Evolutionary conservation across 2,888 invertebrate species (phyloP), one percentile per base, ranked within the genome.

Genomic region (Glaucopsyche alexis): DNA sequence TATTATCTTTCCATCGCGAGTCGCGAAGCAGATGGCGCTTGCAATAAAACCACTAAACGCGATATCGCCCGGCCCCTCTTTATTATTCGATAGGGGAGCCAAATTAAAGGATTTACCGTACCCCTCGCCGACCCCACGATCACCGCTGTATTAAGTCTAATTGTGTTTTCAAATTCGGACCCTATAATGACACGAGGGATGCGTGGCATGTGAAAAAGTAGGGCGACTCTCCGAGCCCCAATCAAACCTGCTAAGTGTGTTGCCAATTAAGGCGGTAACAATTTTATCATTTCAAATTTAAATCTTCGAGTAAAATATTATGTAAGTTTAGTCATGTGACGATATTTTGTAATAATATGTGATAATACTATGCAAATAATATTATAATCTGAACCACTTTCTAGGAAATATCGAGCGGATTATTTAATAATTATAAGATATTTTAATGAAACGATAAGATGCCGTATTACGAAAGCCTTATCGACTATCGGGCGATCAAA

Each of bases 81-180:
- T 92, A 92, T 92, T 91, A 91, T 93, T 93, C 91, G 92, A 92
- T 92, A 91, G 93, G 89, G 90, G 91, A 91, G 89, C 89, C 91
- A 93, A 93, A 93, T 93, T 93, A 93, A 93, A 93, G 93, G 93
- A 93, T 93, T 93, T 91, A 85, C 87, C 84, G 85, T 89, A 89
- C 88, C 89, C 66, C 66, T 66, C 66, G 42, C 6, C 86, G 88
- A 90, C 92, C 93, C 91, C 87, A 91, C 93, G 91, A 93, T 93
- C 93, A 93, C 93, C 93, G 91, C 92, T 92, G 92, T 93, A 93
- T 93, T 93, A 93, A 91, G 89, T 92, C 91, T 93, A 93, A 93
- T 93, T 93, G 92, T 93, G 93, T 93, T 93, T 93, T 93, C 91
- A 89, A 91, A 91, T 91, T 90, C 87, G 83, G 86, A 87, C 90